phyloP scores from a whole-genome alignment of 2,113 vertebrate species.

The Narcine bancroftii region DNA sequence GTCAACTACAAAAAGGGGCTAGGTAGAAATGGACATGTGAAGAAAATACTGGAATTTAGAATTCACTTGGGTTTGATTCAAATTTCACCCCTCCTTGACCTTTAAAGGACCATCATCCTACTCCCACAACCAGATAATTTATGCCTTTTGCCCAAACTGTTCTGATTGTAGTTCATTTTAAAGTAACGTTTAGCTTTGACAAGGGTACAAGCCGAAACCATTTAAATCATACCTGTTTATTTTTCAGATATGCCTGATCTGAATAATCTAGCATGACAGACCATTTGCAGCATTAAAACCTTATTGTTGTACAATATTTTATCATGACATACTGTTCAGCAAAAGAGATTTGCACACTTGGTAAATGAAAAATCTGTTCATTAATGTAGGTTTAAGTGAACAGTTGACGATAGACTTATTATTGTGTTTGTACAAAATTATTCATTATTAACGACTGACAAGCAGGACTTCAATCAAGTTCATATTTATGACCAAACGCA shows the following conservation, averaged over 20 bases:
- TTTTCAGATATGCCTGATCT: background rate
- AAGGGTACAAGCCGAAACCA: background rate
- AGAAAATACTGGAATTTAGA: background rate
- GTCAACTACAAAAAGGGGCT: background rate
- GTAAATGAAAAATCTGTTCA: background rate
- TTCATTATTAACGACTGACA: background rate
- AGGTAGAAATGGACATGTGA: background rate
- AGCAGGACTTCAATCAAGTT: background rate
- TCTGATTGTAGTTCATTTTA: background rate
- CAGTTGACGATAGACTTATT: background rate
- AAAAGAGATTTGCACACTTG: background rate
- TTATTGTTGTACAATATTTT: background rate
- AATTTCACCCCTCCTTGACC: background rate
- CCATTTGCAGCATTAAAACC: background rate
- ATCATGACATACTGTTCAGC: background rate
- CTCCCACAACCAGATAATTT: background rate
- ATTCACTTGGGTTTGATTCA: background rate
- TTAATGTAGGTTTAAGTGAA: background rate
- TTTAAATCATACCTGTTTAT: background rate
- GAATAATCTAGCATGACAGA: background rate
- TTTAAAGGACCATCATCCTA: background rate
- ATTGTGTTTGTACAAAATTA: background rate
- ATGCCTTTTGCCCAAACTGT: background rate
- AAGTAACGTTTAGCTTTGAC: background rate
- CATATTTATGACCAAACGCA: background rate